Evolutionary conservation across 2,113 vertebrate genomes (phyloP).

Genomic region (Oreochromis spilurus): DNA sequence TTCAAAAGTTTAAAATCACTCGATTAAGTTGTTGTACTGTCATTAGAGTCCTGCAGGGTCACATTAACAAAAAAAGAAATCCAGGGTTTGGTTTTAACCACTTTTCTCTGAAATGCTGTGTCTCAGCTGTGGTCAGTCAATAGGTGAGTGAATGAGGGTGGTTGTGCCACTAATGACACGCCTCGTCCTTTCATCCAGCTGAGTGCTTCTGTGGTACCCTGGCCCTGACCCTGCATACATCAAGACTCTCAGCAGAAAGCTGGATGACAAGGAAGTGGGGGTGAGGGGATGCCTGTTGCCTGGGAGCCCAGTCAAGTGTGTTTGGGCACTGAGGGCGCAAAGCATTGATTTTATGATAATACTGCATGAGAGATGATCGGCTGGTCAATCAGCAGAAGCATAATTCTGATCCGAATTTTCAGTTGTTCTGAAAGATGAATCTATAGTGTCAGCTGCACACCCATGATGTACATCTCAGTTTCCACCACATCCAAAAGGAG

Average conservation of each 20-base stretch:
- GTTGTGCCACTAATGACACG: background rate
- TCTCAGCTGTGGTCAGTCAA: background rate
- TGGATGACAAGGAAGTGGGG: conserved; percentile 13
- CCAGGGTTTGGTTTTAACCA: background rate
- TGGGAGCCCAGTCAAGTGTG: conserved; percentile 52
- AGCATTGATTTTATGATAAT: conserved; percentile 73
- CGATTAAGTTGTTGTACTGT: background rate
- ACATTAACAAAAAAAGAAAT: background rate
- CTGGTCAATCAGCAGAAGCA: background rate
- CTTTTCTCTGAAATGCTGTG: background rate
- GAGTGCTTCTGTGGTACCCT: background rate
- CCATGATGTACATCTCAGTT: background rate
- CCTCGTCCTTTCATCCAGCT: background rate
- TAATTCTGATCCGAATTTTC: background rate
- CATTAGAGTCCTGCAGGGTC: background rate
- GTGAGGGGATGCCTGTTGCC: conserved; percentile 59
- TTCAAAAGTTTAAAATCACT: background rate
- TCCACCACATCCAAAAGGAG: background rate
- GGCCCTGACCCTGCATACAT: conserved; percentile 62
- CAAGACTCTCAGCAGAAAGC: conserved; percentile 35
- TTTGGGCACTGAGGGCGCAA: conserved; percentile 5
- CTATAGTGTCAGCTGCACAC: background rate
- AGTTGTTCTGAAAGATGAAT: background rate
- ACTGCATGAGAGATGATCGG: background rate
- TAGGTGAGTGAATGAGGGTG: background rate